Evolutionary conservation across 2,888 invertebrate species (phyloP).

Genomic region (Drosophila ochracea): DNA sequence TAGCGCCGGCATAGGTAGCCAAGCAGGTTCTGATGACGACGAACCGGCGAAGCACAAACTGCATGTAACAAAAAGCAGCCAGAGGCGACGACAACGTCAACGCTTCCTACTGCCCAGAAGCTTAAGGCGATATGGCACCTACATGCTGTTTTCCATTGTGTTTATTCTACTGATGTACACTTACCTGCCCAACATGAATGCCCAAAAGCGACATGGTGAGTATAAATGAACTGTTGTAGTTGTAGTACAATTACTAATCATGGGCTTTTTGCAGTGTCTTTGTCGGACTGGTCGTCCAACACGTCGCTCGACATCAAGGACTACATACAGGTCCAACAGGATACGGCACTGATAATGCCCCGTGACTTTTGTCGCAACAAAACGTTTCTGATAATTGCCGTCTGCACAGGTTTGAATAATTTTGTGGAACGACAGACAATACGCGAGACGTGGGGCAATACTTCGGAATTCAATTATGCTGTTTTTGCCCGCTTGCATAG

Average conservation of each 20-base stretch:
- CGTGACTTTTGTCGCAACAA: constrained; percentile 86
- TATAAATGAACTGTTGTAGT: neutral
- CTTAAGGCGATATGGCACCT: constrained; percentile 66
- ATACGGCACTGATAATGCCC: constrained; percentile 89
- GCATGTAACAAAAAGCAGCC: constrained; percentile 21
- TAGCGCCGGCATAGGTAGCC: constrained; percentile 3
- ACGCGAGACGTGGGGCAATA: constrained; percentile 85
- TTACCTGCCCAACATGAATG: constrained; percentile 77
- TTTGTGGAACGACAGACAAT: constrained; percentile 87
- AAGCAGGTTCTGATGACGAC: constrained; percentile 28
- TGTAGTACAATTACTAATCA: neutral
- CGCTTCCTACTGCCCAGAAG: constrained; percentile 72
- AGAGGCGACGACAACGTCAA: constrained; percentile 30
- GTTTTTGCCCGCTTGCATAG: constrained; percentile 82
- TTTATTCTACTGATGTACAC: constrained; percentile 69
- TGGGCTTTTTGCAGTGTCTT: constrained; percentile 81
- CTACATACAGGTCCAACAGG: constrained; percentile 90
- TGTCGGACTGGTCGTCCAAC: constrained; percentile 90
- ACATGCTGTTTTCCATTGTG: constrained; percentile 61
- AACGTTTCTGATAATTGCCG: constrained; percentile 89
- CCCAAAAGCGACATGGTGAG: constrained; percentile 80
- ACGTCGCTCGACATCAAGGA: constrained; percentile 90
- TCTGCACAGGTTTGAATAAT: constrained; percentile 91
- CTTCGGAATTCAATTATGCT: constrained; percentile 83
- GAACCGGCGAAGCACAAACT: constrained; percentile 21